These are phyloP conservation scores for Mobula hypostoma DNA, from an alignment of 2,113 vertebrate species.

Conservation along the genomic window DNA sequence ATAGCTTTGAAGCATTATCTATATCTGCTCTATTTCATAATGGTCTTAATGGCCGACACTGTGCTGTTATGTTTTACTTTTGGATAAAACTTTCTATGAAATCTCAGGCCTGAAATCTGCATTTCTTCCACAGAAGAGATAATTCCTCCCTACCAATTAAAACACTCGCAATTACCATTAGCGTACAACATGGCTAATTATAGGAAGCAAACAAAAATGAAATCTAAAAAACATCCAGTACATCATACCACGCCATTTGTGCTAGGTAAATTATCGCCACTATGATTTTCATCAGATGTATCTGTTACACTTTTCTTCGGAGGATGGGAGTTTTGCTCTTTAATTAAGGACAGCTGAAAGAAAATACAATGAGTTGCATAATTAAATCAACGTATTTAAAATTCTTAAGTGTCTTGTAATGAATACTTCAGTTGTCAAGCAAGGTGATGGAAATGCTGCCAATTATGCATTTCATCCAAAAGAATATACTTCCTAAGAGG, in stretches of 20 bases:
- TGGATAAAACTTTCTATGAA: neutral
- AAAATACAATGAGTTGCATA: neutral
- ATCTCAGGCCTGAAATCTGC: neutral
- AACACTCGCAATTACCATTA: neutral
- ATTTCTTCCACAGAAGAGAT: neutral
- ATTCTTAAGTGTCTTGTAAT: neutral
- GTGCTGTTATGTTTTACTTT: too few relatives aligned
- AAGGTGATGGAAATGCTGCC: neutral
- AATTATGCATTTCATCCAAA: neutral
- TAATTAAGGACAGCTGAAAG: conserved; percentile 74
- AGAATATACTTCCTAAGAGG: neutral
- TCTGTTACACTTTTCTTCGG: conserved; percentile 70
- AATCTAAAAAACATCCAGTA: too few relatives aligned
- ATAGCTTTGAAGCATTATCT: too few relatives aligned
- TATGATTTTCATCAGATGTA: conserved; percentile 72
- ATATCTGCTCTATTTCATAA: too few relatives aligned
- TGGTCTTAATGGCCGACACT: too few relatives aligned
- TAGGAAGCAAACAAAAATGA: neutral
- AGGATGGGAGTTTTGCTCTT: conserved; percentile 76
- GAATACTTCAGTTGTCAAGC: neutral
- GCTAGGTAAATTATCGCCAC: conserved; percentile 67
- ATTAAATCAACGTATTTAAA: neutral
- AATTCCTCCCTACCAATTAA: neutral
- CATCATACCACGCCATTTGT: conserved; percentile 81
- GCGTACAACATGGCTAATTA: neutral